Evolutionary conservation across 2,888 invertebrate species (phyloP).

Genomic region (Tetrapedia diversipes): DNA sequence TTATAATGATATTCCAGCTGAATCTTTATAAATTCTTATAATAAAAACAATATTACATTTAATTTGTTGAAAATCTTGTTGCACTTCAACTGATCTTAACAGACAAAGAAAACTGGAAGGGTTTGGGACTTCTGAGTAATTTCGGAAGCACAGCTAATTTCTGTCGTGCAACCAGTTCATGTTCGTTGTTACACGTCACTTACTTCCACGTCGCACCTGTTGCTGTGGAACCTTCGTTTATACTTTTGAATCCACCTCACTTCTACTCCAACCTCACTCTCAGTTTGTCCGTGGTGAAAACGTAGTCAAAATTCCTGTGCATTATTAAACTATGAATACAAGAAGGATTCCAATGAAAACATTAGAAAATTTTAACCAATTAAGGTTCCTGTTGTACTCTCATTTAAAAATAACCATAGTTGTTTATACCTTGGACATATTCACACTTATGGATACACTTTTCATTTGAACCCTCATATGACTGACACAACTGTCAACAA

Average conservation of each 20-base stretch:
- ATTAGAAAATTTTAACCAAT: conserved; percentile 5
- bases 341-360: conserved; percentile 67
- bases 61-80: conserved; percentile 53
- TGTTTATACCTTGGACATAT: background rate
- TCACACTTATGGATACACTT: conserved; percentile 3
- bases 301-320: conserved; percentile 80
- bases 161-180: conserved; percentile 76
- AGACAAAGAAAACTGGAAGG: conserved; percentile 63
- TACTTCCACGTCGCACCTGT: conserved; percentile 78
- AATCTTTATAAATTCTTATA: background rate
- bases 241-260: conserved; percentile 77
- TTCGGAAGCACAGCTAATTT: conserved; percentile 73
- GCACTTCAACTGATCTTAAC: conserved; percentile 70
- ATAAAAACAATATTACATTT: background rate
- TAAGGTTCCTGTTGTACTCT: background rate
- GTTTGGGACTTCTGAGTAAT: conserved; percentile 67
- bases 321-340: conserved; percentile 76
- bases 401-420: background rate
- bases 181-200: conserved; percentile 77
- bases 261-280: conserved; percentile 81
- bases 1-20: conserved; percentile 10
- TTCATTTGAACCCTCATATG: conserved; percentile 67
- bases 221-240: conserved; percentile 77
- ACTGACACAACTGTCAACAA: conserved; percentile 27
- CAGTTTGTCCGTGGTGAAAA: conserved; percentile 81